These are phyloP conservation scores for Limonius californicus DNA, from an alignment of 1,140 invertebrate species.

Conservation along the genomic window DNA sequence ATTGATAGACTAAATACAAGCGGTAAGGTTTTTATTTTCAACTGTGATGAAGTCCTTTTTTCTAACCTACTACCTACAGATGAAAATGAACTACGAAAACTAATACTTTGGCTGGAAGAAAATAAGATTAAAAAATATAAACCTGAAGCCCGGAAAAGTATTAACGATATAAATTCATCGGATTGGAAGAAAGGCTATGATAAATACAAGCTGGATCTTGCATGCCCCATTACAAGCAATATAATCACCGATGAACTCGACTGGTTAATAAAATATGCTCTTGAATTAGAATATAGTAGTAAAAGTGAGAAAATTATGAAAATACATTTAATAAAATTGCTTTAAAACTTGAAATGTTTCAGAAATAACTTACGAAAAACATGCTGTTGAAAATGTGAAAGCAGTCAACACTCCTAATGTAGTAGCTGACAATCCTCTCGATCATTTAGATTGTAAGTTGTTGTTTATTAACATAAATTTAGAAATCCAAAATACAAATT, in stretches of 20 bases:
- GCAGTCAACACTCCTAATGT: slow-evolving; percentile 60
- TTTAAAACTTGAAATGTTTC: slow-evolving; percentile 39
- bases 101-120: slow-evolving; percentile 89
- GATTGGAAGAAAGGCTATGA: slow-evolving; percentile 72
- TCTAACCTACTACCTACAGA: slow-evolving; percentile 56
- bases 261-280: slow-evolving; percentile 82
- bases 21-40: slow-evolving; percentile 47
- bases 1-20: slow-evolving; percentile 63
- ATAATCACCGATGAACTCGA: slow-evolving; percentile 60
- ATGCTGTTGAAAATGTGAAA: slow-evolving; percentile 59
- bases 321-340: too few relatives aligned
- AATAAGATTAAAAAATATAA: slow-evolving; percentile 89
- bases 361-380: slow-evolving; percentile 69
- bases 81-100: slow-evolving; percentile 70
- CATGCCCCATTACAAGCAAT: slow-evolving; percentile 52
- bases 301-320: slow-evolving; percentile 57
- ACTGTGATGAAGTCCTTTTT: neutral
- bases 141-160: slow-evolving; percentile 71
- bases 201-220: slow-evolving; percentile 73
- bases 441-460: slow-evolving; percentile 78
- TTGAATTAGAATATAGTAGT: slow-evolving; percentile 79
- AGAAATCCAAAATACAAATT: too few relatives aligned
- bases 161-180: slow-evolving; percentile 61
- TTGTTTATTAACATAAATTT: neutral
- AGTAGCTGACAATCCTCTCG: slow-evolving; percentile 75